Base-by-base conservation (phyloP, 1,140 invertebrate genomes). In the Diorhabda sublineata region DNA sequence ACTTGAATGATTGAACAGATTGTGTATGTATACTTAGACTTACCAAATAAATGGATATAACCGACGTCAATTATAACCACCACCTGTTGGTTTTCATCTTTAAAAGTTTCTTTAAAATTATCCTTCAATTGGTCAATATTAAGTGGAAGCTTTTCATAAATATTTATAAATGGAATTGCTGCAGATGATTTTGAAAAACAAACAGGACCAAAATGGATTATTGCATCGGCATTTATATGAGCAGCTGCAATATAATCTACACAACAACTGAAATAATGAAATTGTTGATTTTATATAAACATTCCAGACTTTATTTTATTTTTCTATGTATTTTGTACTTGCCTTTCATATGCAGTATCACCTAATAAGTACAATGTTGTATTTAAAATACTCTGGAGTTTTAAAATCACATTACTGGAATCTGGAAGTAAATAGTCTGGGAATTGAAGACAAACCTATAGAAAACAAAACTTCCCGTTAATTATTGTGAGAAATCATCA, bases 311-410 rank as follows among this genome's bases (percentile, higher is more conserved):
- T 9, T n/a, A 41, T 58, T 58, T 58, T 9, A 58, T 5, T 58
- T 60, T 60, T 42, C 26, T 60, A 7, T 60, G 7, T 65, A 66
- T n/a, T 60, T 58, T 60, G 77, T 78, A 26, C 6, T 8, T 82
- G 93, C 91, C 91, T 97, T 75, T 93, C 94, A 83, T 95, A 97
- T 6, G 94, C 91, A 26, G 94, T 96, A 76, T 98, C 95, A n/a
- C 91, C 95, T 42, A 98, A 82, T 75, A 98, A 91, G 77, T 91
- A 97, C 2, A 95, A 79, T 76, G 90, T 87, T 69, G 82, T 81
- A 26, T 84, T 81, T 57, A 87, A 75, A 69, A 75, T 76, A 60
- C 84, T 81, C 77, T 90, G 87, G 9, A 98, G 82, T 74, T 82
- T 82, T 59, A 87, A 81, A 69, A 86, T 86, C 68, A 97, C 86